These are phyloP conservation scores for Petaurus breviceps DNA, from an alignment of 2,113 vertebrate species.

Conservation along the genomic window DNA sequence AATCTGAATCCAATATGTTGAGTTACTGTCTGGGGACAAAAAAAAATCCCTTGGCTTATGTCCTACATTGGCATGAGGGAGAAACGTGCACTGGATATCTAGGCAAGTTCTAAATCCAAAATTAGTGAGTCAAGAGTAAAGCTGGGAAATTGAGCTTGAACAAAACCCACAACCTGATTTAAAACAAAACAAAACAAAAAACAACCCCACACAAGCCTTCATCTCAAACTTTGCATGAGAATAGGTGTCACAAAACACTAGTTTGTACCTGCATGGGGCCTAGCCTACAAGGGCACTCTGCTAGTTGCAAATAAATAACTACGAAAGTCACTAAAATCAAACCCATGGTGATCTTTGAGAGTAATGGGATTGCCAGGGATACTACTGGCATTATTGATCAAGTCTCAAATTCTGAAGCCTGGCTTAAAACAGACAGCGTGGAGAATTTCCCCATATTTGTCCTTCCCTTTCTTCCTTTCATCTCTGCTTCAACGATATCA, in stretches of 20 bases:
- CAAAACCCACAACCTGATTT: neutral
- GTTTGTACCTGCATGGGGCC: neutral
- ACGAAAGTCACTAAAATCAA: conserved; percentile 2
- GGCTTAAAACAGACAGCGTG: neutral
- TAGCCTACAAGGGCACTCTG: conserved; percentile 6
- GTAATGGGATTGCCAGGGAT: neutral
- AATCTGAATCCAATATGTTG: neutral
- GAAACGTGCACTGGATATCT: conserved; percentile 56
- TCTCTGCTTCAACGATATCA: no score
- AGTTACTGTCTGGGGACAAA: conserved; percentile 41
- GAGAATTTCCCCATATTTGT: neutral
- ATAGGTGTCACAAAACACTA: neutral
- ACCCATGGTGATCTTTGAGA: neutral
- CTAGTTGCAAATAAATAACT: neutral
- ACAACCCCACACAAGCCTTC: neutral
- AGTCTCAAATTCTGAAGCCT: conserved; percentile 12
- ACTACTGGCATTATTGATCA: neutral
- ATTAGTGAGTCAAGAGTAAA: conserved; percentile 53
- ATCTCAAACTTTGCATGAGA: neutral
- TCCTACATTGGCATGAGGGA: conserved; percentile 65
- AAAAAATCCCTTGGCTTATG: conserved; percentile 54
- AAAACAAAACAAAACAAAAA: neutral
- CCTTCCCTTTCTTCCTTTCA: neutral
- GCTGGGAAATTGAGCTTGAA: neutral
- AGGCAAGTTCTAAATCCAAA: conserved; percentile 67